Conservation (phyloP, 1,140 invertebrate genomes). For the Tetramorium parvispinum region DNA sequence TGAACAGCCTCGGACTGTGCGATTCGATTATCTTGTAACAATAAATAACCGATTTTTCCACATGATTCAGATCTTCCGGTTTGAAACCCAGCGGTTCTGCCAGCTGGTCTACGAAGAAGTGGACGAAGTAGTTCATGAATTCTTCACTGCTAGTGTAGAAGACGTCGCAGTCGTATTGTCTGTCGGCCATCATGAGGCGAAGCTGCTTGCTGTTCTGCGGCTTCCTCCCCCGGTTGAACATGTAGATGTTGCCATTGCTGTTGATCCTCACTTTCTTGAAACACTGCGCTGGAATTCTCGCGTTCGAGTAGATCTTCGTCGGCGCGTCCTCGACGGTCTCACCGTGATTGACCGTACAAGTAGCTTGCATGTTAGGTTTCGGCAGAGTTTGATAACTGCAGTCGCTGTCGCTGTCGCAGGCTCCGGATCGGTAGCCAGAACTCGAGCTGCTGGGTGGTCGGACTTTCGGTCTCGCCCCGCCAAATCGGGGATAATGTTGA, state of each 20-base stretch:
- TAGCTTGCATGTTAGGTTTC: background rate
- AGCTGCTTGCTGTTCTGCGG: conserved; percentile 81
- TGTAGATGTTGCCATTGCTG: conserved; percentile 75
- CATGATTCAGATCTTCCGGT: conserved; percentile 82
- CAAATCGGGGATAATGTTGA: background rate
- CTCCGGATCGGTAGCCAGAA: conserved; percentile 86
- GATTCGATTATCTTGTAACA: conserved; percentile 82
- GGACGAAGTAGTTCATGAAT: conserved; percentile 88
- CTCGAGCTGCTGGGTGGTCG: conserved; percentile 86
- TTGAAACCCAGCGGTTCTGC: conserved; percentile 86
- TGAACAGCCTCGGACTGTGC: conserved; percentile 72
- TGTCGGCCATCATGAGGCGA: conserved; percentile 81
- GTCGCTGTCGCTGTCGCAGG: conserved; percentile 87
- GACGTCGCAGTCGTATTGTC: conserved; percentile 83
- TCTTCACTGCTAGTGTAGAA: conserved; percentile 87
- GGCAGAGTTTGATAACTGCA: conserved; percentile 83
- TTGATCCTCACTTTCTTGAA: conserved; percentile 79
- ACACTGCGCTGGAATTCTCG: conserved; percentile 71
- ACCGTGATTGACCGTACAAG: background rate
- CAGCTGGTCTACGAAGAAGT: conserved; percentile 87
- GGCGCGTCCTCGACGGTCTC: background rate
- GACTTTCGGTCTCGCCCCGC: conserved; percentile 34
- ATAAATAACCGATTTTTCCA: conserved; percentile 87
- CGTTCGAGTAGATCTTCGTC: conserved; percentile 21
- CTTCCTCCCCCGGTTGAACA: conserved; percentile 66